Evolutionary conservation across 2,113 vertebrate species (phyloP).

Genomic region (Aspiorhynchus laticeps): DNA sequence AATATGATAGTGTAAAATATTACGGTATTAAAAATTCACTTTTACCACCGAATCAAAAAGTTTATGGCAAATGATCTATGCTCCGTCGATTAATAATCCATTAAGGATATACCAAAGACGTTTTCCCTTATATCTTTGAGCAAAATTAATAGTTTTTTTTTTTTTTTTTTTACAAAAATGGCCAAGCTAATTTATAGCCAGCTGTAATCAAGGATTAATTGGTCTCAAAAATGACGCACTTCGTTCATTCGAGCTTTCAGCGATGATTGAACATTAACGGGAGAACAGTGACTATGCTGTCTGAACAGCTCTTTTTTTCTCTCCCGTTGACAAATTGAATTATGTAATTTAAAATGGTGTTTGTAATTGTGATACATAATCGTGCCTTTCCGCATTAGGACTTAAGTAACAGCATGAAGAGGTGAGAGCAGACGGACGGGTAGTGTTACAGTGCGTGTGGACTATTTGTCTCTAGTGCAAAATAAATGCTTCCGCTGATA

Average conservation of each 20-base stretch:
- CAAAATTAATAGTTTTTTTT: constrained; percentile 19
- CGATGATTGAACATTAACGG: background rate
- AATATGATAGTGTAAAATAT: constrained; percentile 5
- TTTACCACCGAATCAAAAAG: constrained; percentile 30
- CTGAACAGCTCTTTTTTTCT: background rate
- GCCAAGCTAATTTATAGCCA: background rate
- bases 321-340: background rate
- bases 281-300: background rate
- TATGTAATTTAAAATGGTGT: constrained; percentile 18
- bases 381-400: constrained; percentile 8
- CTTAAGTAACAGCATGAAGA: constrained; percentile 16
- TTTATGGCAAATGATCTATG: constrained; percentile 20
- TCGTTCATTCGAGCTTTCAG: background rate
- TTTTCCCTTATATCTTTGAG: background rate
- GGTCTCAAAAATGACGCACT: background rate
- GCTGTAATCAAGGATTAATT: background rate
- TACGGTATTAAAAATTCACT: background rate
- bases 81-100: constrained; percentile 27
- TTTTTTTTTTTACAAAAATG: constrained; percentile 30
- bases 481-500: constrained; percentile 77
- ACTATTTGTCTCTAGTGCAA: constrained; percentile 75
- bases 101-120: background rate
- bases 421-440: constrained; percentile 17
- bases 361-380: constrained; percentile 20
- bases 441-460: constrained; percentile 54